phyloP scores from a whole-genome alignment of 2,888 invertebrate genomes.

The Phytoseiulus persimilis region DNA sequence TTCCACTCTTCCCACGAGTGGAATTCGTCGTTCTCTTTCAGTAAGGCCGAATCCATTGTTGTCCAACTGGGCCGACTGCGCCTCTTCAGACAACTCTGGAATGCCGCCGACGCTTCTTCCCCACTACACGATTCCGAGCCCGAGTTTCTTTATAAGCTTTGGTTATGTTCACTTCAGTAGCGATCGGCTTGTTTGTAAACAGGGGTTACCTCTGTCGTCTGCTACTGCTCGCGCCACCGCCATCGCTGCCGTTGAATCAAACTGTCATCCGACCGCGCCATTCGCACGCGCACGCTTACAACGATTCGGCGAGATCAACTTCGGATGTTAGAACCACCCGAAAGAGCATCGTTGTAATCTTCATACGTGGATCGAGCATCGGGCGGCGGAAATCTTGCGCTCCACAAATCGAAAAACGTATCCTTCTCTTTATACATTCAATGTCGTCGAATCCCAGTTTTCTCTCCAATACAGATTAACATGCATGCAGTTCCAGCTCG shows the following conservation, averaged over 20 bases:
- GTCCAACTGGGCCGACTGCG: not conserved
- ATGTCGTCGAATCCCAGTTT: no score
- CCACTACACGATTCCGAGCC: not conserved
- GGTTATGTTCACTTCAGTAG: not conserved
- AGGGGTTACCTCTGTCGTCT: not conserved
- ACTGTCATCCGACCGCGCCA: no score
- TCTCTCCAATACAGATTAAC: no score
- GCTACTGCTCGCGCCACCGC: not conserved
- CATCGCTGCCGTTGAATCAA: not conserved
- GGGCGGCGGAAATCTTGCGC: no score
- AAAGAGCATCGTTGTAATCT: no score
- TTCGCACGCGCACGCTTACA: no score
- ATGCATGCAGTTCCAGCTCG: no score
- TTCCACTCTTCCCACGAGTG: slow-evolving; percentile 35
- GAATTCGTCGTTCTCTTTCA: slow-evolving; percentile 35
- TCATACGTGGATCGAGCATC: no score
- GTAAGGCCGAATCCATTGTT: slow-evolving; percentile 19
- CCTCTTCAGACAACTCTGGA: not conserved
- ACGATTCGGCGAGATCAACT: no score
- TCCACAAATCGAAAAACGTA: no score
- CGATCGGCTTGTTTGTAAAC: not conserved
- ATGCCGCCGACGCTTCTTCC: not conserved
- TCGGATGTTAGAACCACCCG: no score
- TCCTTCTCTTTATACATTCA: no score
- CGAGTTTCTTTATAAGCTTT: not conserved